Conservation (phyloP, 1,140 invertebrate genomes). For the Charaxes varanes region DNA sequence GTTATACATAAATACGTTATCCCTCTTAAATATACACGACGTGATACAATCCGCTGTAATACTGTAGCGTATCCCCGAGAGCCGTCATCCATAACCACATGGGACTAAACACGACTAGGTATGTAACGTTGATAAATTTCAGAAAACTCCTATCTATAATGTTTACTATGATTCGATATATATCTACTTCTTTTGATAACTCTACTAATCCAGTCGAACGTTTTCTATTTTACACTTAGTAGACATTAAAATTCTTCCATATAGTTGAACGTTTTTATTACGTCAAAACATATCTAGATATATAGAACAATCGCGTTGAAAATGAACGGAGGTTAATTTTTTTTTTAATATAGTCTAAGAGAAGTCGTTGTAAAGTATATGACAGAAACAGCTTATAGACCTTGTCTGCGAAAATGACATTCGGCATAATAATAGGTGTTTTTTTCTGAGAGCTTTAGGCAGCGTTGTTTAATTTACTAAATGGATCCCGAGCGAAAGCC, state of each 20-base stretch:
- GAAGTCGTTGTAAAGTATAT: constrained; percentile 17
- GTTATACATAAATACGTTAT: constrained; percentile 3
- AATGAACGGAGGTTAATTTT: too few relatives aligned
- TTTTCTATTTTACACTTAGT: constrained; percentile 14
- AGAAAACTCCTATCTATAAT: constrained; percentile 61
- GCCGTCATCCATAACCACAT: constrained; percentile 23
- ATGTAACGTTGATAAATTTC: constrained; percentile 70
- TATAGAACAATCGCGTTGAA: too few relatives aligned
- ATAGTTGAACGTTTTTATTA: too few relatives aligned
- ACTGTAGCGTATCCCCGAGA: constrained; percentile 39
- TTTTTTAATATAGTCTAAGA: constrained; percentile 8
- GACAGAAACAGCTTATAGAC: too few relatives aligned
- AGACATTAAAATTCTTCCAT: constrained; percentile 7
- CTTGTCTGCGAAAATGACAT: too few relatives aligned
- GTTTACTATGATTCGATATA: constrained; percentile 25
- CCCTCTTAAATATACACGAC: background rate
- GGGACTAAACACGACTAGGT: constrained; percentile 56
- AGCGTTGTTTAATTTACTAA: constrained; percentile 1
- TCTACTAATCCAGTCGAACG: constrained; percentile 31
- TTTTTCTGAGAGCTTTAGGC: background rate
- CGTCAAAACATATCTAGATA: background rate
- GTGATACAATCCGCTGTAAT: constrained; percentile 29
- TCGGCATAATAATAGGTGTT: too few relatives aligned
- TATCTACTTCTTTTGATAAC: constrained; percentile 20
- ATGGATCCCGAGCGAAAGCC: background rate